Evolutionary conservation across 2,113 vertebrate genomes (phyloP).

Genomic region (Rhabdomys dilectus): DNA sequence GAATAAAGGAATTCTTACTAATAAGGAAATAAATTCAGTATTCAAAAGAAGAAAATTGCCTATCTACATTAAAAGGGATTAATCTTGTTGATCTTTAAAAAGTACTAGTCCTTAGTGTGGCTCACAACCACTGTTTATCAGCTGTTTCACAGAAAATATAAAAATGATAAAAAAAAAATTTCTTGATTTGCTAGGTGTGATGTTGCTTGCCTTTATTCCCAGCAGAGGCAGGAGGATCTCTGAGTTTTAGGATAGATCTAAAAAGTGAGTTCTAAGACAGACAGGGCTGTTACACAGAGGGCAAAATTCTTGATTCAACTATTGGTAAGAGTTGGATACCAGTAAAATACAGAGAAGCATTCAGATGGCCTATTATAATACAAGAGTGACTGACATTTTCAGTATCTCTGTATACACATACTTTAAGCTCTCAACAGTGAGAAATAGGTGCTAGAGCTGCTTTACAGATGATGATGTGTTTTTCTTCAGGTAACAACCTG

Average conservation of each 20-base stretch:
- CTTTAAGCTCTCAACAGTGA: constrained; percentile 46
- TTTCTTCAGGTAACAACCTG: constrained; percentile 33
- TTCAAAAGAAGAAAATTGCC: background rate
- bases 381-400: background rate
- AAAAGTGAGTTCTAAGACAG: background rate
- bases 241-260: background rate
- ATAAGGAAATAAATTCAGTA: constrained; percentile 31
- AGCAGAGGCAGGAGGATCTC: background rate
- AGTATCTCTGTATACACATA: background rate
- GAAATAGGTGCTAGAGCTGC: constrained; percentile 5
- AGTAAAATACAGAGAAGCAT: background rate
- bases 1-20: background rate
- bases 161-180: constrained; percentile 5
- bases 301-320: background rate
- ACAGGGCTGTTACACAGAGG: background rate
- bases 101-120: background rate
- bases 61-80: constrained; percentile 34
- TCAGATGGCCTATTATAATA: constrained; percentile 21
- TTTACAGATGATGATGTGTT: constrained; percentile 6
- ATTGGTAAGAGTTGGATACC: background rate
- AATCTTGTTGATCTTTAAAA: background rate
- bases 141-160: constrained; percentile 52
- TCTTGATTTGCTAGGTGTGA: background rate
- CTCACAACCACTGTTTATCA: background rate
- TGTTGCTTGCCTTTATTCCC: too few relatives aligned